A percentile compares a stretch with the other conserved stretches of the same genome.
Conservation (phyloP, 2,797 vertebrate species). For the Saxicola maurus region DNA sequence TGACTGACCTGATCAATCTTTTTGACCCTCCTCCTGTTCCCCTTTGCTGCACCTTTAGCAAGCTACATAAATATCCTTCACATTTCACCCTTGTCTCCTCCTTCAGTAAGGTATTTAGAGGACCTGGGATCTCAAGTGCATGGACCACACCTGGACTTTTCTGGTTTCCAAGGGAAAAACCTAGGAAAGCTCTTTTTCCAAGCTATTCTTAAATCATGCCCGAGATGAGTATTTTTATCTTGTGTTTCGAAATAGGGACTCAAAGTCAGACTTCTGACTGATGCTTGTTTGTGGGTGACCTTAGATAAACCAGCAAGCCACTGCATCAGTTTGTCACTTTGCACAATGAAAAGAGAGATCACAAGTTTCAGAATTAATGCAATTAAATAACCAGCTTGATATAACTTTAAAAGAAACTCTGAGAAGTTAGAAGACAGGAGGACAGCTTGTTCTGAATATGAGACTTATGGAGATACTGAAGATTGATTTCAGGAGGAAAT, state of each 20-base stretch:
- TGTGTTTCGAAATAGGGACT: background rate
- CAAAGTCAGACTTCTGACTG: background rate
- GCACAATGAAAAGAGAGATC: background rate
- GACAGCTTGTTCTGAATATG: background rate
- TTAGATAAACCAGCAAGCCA: background rate
- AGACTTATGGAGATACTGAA: background rate
- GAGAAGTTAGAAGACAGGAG: background rate
- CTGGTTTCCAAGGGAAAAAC: background rate
- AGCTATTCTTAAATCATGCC: background rate
- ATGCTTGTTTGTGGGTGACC: background rate
- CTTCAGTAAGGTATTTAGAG: background rate
- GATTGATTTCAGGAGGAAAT: background rate
- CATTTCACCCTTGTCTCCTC: background rate
- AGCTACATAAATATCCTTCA: background rate
- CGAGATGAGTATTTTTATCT: background rate
- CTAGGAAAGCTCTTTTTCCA: background rate
- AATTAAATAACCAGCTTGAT: background rate
- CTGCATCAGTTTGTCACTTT: background rate
- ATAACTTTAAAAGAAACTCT: background rate
- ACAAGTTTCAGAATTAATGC: background rate
- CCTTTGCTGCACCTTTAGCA: background rate
- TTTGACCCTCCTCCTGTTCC: background rate
- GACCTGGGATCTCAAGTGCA: background rate
- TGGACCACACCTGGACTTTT: background rate
- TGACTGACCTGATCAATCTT: slow-evolving; percentile 17